Evolutionary conservation across 2,888 invertebrate genomes (phyloP).

Genomic region (Cephus sareptanus): DNA sequence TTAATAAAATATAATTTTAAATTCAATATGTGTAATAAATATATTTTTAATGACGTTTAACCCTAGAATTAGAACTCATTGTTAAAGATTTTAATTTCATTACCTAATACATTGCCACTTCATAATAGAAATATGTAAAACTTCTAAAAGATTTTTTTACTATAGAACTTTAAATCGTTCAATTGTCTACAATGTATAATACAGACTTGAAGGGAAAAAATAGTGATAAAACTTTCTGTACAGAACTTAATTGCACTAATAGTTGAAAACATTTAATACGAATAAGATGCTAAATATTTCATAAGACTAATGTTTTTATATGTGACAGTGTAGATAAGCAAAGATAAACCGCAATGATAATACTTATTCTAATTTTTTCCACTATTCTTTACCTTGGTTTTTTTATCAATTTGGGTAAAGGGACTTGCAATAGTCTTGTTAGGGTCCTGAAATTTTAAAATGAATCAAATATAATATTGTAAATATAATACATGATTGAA

Average conservation of each 20-base stretch:
- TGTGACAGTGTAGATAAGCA: not conserved
- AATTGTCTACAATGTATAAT: not conserved
- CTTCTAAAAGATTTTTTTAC: not conserved
- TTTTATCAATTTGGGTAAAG: slow-evolving; percentile 2
- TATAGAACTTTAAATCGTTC: not conserved
- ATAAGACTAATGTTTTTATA: not conserved
- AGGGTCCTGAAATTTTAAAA: not conserved
- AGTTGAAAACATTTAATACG: not conserved
- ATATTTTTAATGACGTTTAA: not conserved
- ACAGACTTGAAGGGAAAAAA: not conserved
- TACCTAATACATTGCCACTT: not conserved
- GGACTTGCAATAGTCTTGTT: not conserved
- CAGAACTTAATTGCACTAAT: not conserved
- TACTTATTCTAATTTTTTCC: not conserved
- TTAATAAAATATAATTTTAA: not conserved
- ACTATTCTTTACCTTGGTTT: not conserved
- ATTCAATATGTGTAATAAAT: not conserved
- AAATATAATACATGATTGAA: too few relatives aligned
- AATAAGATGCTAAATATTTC: not conserved
- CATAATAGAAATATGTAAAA: not conserved
- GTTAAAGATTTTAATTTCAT: not conserved
- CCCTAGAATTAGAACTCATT: too few relatives aligned
- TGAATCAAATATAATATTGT: not conserved
- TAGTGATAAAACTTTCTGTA: not conserved
- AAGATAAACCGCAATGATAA: not conserved